phyloP scores from a whole-genome alignment of 2,113 vertebrate species.

The Dendropsophus ebraccatus region DNA sequence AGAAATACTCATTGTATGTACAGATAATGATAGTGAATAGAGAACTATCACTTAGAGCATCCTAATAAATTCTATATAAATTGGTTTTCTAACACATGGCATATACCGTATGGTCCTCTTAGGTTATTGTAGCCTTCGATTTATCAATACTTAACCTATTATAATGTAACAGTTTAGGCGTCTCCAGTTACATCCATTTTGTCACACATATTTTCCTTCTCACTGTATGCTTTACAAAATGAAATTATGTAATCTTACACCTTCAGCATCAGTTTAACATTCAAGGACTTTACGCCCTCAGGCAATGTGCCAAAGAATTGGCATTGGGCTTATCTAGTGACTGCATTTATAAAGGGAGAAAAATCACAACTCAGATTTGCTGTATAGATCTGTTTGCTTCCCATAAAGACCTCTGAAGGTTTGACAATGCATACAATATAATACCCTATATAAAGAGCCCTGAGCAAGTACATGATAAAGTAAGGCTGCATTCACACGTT shows the following conservation, averaged over 20 bases:
- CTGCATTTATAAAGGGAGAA: conserved; percentile 2
- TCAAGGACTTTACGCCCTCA: conserved; percentile 32
- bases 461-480: neutral
- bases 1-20: too few species aligned
- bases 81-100: too few species aligned
- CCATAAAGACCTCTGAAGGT: neutral
- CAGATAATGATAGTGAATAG: too few species aligned
- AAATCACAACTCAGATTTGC: conserved; percentile 1
- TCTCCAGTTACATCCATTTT: conserved; percentile 17
- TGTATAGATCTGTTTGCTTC: conserved; percentile 20
- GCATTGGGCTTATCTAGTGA: neutral
- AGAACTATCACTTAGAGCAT: too few species aligned
- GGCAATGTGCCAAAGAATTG: conserved; percentile 20
- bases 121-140: too few species aligned
- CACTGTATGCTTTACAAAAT: conserved; percentile 1
- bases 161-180: too few species aligned
- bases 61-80: too few species aligned
- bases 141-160: too few species aligned
- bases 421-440: neutral
- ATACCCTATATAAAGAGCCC: neutral
- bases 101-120: too few species aligned
- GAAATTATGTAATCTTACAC: conserved; percentile 39
- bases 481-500: too few species aligned
- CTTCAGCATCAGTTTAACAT: conserved; percentile 12
- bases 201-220: neutral